A percentile compares a stretch with the other conserved stretches of the same genome.
These are phyloP conservation scores for Cantharis rustica DNA, from an alignment of 2,888 invertebrate species.

Conservation along the genomic window DNA sequence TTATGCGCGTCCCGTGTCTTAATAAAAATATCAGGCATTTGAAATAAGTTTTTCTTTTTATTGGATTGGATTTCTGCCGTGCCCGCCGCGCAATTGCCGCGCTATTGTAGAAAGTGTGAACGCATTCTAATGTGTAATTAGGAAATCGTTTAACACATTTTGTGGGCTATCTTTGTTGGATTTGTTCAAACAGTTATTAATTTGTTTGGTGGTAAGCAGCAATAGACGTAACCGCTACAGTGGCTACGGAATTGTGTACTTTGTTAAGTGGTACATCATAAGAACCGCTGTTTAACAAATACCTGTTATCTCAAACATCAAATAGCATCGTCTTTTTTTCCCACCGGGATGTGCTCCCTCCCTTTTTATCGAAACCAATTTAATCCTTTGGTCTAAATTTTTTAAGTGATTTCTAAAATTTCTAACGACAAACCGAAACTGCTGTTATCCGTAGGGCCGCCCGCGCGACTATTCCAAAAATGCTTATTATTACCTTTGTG, in stretches of 20 bases:
- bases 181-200: conserved; percentile 26
- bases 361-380: background rate
- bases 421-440: background rate
- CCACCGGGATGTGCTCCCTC: conserved; percentile 1
- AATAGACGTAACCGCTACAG: conserved; percentile 35
- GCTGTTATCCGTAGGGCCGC: too few species aligned
- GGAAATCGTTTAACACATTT: conserved; percentile 24
- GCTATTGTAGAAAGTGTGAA: background rate
- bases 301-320: conserved; percentile 15
- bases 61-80: background rate
- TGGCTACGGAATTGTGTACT: conserved; percentile 36
- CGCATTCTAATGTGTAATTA: conserved; percentile 14
- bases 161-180: conserved; percentile 9
- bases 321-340: conserved; percentile 19
- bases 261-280: conserved; percentile 38
- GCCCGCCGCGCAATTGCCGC: background rate
- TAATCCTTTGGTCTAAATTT: background rate
- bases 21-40: background rate
- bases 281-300: conserved; percentile 34
- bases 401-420: background rate
- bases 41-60: background rate
- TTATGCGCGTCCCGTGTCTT: background rate
- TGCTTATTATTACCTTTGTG: conserved; percentile 25
- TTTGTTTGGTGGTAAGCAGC: conserved; percentile 21
- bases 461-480: too few species aligned